phyloP scores from a whole-genome alignment of 1,140 invertebrate genomes.

The Varroa destructor region DNA sequence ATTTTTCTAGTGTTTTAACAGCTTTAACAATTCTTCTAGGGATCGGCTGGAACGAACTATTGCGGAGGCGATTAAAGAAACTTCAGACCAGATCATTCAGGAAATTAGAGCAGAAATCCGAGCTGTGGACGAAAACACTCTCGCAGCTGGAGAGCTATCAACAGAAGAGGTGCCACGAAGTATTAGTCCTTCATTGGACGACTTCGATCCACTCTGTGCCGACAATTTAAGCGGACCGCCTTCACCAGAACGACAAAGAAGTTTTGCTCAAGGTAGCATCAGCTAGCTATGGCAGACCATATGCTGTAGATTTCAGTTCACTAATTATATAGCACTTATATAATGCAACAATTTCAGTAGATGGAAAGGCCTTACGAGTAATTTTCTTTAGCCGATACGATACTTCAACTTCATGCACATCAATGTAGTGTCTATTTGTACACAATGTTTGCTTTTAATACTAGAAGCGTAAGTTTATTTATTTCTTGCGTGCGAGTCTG shows the following conservation, averaged over 20 bases:
- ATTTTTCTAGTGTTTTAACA: background rate
- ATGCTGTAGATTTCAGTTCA: no score
- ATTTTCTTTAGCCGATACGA: no score
- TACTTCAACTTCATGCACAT: no score
- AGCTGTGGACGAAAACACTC: background rate
- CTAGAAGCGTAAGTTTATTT: no score
- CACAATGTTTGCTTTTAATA: no score
- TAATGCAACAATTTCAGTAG: no score
- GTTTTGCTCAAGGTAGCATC: conserved; percentile 11
- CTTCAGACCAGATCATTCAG: conserved; percentile 16
- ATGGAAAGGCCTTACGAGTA: no score
- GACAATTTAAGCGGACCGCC: conserved; percentile 13
- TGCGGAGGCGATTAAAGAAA: conserved; percentile 15
- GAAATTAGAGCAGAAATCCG: conserved; percentile 24
- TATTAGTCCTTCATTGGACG: background rate
- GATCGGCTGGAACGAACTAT: conserved; percentile 24
- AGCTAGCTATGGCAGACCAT: background rate
- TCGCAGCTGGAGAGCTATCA: no score
- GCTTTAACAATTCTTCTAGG: background rate
- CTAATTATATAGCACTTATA: no score
- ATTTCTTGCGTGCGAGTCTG: no score
- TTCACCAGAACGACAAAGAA: conserved; percentile 17
- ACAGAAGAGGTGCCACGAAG: background rate
- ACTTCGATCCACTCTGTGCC: conserved; percentile 21
- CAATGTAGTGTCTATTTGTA: no score